phyloP scores from a whole-genome alignment of 2,888 invertebrate species.

The Mermis nigrescens region DNA sequence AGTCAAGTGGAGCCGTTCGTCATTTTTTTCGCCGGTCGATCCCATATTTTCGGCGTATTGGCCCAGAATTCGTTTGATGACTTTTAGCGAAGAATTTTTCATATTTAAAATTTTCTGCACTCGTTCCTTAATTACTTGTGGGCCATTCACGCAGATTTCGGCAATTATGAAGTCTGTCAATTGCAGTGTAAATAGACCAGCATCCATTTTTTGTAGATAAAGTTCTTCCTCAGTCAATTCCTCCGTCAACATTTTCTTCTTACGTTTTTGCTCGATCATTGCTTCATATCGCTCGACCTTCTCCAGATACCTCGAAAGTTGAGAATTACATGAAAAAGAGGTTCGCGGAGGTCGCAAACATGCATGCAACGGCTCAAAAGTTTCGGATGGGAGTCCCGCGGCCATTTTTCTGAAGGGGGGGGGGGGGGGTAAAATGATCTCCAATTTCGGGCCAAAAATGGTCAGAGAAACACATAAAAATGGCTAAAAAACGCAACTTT shows the following conservation, averaged over 20 bases:
- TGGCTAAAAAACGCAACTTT: too few relatives aligned
- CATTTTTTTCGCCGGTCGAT: background rate
- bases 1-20: background rate
- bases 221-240: constrained; percentile 61
- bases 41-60: constrained; percentile 24
- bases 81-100: background rate
- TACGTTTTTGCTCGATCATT: background rate
- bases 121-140: constrained; percentile 24
- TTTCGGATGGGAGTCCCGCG: too few relatives aligned
- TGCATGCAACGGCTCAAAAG: too few relatives aligned
- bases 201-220: constrained; percentile 69
- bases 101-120: constrained; percentile 8
- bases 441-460: too few relatives aligned
- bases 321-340: too few relatives aligned
- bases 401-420: too few relatives aligned
- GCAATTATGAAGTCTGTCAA: constrained; percentile 60
- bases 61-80: constrained; percentile 8
- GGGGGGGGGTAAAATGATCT: too few relatives aligned
- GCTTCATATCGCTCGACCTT: constrained; percentile 48
- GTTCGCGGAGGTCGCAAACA: too few relatives aligned
- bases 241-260: constrained; percentile 34
- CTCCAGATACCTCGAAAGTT: constrained; percentile 45
- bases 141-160: constrained; percentile 40
- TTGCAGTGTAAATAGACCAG: constrained; percentile 86
- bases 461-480: too few relatives aligned